Evolutionary conservation across 2,888 invertebrate genomes (phyloP).

Genomic region (Acanthosepion esculentum): DNA sequence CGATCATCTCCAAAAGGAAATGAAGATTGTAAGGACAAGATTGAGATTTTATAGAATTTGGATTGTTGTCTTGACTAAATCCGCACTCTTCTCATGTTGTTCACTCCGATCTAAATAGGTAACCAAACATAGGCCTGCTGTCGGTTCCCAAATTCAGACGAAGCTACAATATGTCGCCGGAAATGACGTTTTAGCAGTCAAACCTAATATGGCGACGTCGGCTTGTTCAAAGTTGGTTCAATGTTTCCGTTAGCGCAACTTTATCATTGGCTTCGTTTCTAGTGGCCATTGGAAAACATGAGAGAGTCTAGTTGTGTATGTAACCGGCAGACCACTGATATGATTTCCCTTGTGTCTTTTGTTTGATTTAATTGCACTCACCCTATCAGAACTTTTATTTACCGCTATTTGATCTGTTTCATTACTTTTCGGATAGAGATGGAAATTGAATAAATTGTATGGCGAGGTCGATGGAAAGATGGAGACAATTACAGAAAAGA

Average conservation of each 20-base stretch:
- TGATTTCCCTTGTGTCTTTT: background rate
- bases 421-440: background rate
- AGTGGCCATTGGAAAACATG: background rate
- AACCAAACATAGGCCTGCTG: background rate
- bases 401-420: background rate
- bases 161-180: background rate
- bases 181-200: background rate
- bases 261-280: slow-evolving; percentile 17
- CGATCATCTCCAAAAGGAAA: background rate
- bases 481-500: too few species aligned
- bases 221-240: background rate
- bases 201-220: background rate
- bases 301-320: background rate
- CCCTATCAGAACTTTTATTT: background rate
- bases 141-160: background rate
- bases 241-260: background rate
- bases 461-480: too few species aligned
- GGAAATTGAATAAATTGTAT: background rate
- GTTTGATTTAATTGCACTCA: background rate
- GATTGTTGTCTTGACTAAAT: background rate
- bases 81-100: background rate
- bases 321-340: slow-evolving; percentile 18
- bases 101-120: background rate
- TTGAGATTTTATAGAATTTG: background rate
- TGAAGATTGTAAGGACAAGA: background rate